These are phyloP conservation scores for Scalopus aquaticus DNA, from an alignment of 2,113 vertebrate species.

Conservation along the genomic window DNA sequence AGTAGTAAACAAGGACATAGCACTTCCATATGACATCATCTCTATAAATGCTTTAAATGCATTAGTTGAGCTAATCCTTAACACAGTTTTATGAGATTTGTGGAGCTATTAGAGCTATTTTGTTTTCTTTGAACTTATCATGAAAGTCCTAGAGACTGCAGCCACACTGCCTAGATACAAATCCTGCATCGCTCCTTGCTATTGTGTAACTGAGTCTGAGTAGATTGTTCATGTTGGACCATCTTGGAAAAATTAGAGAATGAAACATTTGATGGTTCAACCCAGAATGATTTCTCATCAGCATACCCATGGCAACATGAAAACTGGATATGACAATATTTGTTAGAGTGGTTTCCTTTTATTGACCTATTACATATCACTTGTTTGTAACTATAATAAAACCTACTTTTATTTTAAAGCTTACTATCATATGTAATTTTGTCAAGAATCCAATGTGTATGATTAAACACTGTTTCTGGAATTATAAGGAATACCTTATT, in stretches of 20 bases:
- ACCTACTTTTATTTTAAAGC: neutral
- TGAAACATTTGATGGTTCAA: neutral
- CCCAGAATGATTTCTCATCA: neutral
- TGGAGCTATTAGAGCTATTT: neutral
- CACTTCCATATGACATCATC: neutral
- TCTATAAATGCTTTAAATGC: neutral
- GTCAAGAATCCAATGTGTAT: neutral
- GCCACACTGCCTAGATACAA: rapidly evolving
- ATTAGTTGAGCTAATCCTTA: neutral
- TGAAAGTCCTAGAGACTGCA: neutral
- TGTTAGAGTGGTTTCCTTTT: neutral
- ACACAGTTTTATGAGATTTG: neutral
- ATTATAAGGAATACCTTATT: neutral
- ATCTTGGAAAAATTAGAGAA: neutral
- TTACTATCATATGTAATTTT: neutral
- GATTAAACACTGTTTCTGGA: neutral
- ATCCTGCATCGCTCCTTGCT: rapidly evolving
- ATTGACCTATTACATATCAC: neutral
- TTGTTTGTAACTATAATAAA: neutral
- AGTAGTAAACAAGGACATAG: neutral
- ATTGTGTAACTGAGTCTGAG: neutral
- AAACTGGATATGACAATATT: neutral
- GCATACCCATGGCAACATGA: neutral
- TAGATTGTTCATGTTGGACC: neutral
- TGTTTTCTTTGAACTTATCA: neutral